phyloP scores from a whole-genome alignment of 2,888 invertebrate genomes.

The Rutpela maculata region DNA sequence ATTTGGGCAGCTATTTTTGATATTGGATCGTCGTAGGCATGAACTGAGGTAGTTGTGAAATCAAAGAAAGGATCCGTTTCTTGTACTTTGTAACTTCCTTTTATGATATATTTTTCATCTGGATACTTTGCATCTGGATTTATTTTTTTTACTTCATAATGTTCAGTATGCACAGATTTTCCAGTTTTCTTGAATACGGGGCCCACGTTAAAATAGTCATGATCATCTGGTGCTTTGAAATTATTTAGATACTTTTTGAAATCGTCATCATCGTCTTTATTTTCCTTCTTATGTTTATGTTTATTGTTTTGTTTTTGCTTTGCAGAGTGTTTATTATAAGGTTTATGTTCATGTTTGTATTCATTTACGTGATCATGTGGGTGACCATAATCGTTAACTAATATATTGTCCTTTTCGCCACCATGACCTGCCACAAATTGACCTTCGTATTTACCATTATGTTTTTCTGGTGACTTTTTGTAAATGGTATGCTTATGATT shows the following conservation, averaged over 20 bases:
- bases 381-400: slow-evolving; percentile 56
- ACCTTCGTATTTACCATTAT: background rate
- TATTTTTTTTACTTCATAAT: slow-evolving; percentile 47
- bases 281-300: slow-evolving; percentile 56
- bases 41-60: slow-evolving; percentile 47
- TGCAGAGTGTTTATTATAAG: slow-evolving; percentile 56
- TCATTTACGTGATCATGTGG: slow-evolving; percentile 59
- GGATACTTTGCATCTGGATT: slow-evolving; percentile 44
- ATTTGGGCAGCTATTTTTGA: slow-evolving; percentile 51
- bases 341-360: slow-evolving; percentile 61
- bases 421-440: background rate
- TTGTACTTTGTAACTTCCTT: slow-evolving; percentile 53
- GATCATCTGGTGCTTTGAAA: slow-evolving; percentile 19
- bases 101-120: slow-evolving; percentile 39
- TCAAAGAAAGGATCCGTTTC: slow-evolving; percentile 53
- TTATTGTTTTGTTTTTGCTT: slow-evolving; percentile 45
- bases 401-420: background rate
- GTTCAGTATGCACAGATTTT: slow-evolving; percentile 55
- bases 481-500: slow-evolving; percentile 55
- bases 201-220: slow-evolving; percentile 42
- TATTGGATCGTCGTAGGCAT: slow-evolving; percentile 50
- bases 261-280: slow-evolving; percentile 8
- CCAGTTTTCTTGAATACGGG: slow-evolving; percentile 40
- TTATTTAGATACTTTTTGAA: slow-evolving; percentile 10
- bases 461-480: slow-evolving; percentile 47